Conservation (phyloP, 2,888 invertebrate species). For the Leptura quadrifasciata region DNA sequence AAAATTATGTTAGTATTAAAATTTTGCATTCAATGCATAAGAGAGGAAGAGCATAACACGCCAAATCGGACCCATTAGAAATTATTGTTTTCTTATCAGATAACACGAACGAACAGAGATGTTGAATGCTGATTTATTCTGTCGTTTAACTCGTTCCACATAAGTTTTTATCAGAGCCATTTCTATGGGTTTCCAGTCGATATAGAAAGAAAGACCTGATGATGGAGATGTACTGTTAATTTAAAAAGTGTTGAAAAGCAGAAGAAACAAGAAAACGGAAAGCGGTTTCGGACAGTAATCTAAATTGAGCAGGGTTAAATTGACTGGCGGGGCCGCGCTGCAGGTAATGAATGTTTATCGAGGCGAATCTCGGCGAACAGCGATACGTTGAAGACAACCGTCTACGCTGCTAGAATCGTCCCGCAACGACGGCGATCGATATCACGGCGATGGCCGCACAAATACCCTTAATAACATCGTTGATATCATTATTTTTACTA, state of each 20-base stretch:
- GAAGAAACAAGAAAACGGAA: slow-evolving; percentile 65
- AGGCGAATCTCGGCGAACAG: slow-evolving; percentile 70
- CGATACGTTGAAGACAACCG: slow-evolving; percentile 54
- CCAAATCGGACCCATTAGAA: neutral
- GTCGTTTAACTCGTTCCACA: neutral
- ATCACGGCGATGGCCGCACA: slow-evolving; percentile 36
- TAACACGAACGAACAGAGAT: neutral
- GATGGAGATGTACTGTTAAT: slow-evolving; percentile 67
- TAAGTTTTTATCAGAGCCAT: neutral
- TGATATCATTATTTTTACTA: slow-evolving; percentile 13
- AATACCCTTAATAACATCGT: slow-evolving; percentile 30
- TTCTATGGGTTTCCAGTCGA: neutral
- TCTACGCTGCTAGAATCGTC: slow-evolving; percentile 39
- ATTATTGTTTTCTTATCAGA: neutral
- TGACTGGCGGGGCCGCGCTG: slow-evolving; percentile 69
- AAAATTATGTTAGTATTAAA: too few relatives aligned
- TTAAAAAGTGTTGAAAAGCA: slow-evolving; percentile 69
- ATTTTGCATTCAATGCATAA: too few relatives aligned
- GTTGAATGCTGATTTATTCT: neutral
- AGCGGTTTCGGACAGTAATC: slow-evolving; percentile 71
- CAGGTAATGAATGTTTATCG: slow-evolving; percentile 73
- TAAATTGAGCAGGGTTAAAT: slow-evolving; percentile 73
- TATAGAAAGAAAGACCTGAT: slow-evolving; percentile 33
- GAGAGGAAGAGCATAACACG: neutral
- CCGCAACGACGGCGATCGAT: slow-evolving; percentile 40